Evolutionary conservation across 2,113 vertebrate species (phyloP).

Genomic region (Galbula dea): DNA sequence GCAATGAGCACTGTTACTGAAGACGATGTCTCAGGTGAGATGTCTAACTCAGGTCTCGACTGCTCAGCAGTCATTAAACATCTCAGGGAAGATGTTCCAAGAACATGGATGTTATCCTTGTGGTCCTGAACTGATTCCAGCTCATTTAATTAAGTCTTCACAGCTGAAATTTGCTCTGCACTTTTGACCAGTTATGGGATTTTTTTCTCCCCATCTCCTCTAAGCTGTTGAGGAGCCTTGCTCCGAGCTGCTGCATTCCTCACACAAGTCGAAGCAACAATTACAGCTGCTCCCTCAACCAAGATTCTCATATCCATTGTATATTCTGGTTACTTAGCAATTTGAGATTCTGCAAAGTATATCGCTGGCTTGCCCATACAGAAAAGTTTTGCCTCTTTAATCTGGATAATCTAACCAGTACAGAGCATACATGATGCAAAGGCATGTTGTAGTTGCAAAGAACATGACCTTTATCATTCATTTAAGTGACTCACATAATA

Average conservation of each 20-base stretch:
- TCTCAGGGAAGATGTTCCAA: slow-evolving; percentile 43
- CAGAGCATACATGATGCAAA: neutral
- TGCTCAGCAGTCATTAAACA: slow-evolving; percentile 50
- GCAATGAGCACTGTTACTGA: neutral
- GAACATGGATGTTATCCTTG: slow-evolving; percentile 43
- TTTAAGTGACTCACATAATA: neutral
- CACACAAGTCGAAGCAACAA: neutral
- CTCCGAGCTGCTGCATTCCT: neutral
- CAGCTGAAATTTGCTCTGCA: slow-evolving; percentile 34
- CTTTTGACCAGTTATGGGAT: slow-evolving; percentile 34
- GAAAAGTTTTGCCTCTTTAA: neutral
- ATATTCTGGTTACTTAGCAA: neutral
- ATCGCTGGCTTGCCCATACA: neutral
- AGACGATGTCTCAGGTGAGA: neutral
- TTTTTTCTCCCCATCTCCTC: neutral
- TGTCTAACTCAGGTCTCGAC: neutral
- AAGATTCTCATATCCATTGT: neutral
- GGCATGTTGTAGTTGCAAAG: neutral
- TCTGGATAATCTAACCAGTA: neutral
- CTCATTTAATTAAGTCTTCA: slow-evolving; percentile 42
- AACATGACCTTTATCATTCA: neutral
- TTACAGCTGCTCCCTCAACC: neutral
- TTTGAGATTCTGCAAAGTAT: neutral
- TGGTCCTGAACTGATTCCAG: slow-evolving; percentile 31
- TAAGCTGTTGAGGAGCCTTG: neutral